Base-by-base conservation (phyloP, 2,888 invertebrate genomes). In the Leucozona laternaria region DNA sequence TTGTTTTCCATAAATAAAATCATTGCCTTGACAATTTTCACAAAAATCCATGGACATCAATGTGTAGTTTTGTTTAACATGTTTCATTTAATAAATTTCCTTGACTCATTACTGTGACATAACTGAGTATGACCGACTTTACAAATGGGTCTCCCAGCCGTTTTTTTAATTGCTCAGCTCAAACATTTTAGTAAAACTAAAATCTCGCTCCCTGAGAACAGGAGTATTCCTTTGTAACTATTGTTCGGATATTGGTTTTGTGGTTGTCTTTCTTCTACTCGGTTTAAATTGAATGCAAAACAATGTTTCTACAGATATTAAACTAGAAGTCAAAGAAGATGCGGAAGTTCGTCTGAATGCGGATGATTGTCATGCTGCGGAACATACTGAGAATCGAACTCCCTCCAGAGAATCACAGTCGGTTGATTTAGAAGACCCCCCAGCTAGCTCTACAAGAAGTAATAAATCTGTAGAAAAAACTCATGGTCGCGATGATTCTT, bases 301-400 rank as follows among this genome's bases (percentile, higher is more conserved):
- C 17, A 13, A 64, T 17, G 10, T 25, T 31, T 17, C 20, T 53
- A 71, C 34, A 86, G 86, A 86, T 20, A 79, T 86, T 10, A 86
- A 86, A 53, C 53, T 75, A 7, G 86, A 86, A 71, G 78, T 86
- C 4, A 70, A 71, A 10, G 86, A 86, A 43, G 86, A 82, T 25
- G 13, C 40, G 1, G 78, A 81, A 17, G 17, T 71, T 34, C 17
- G n/a, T 17, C 25, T 71, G 6, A 31, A 45, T 20, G 28, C 10
- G 2, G 34, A 34, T 22, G 34, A 20, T 5, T 10, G 0, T 45
- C 17, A 31, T n/a, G 3, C 15, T 48, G 57, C 13, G n/a, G 58
- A 58, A 7, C 37, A 37, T 8, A 45, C 55, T 31, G 13, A 34
- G 6, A 37, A 2, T 17, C 15, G 20, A 34, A 48, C 6, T 13